phyloP scores from a whole-genome alignment of 2,113 vertebrate genomes.

The Ciconia stormi region DNA sequence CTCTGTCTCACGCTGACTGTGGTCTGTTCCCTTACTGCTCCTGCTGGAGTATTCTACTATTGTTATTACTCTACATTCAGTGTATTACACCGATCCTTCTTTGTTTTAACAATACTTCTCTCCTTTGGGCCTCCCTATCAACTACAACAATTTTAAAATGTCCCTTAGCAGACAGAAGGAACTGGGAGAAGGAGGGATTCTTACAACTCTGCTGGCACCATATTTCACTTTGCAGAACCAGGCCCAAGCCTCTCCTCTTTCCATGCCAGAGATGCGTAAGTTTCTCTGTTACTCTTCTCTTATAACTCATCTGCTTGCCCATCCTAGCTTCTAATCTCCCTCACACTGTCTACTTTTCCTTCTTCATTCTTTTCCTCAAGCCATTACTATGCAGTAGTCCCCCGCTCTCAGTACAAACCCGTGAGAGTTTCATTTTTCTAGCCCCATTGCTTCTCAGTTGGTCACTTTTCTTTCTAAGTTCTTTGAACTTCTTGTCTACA shows the following conservation, averaged over 20 bases:
- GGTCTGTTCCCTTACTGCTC: neutral
- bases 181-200: neutral
- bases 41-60: neutral
- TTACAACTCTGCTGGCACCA: neutral
- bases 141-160: neutral
- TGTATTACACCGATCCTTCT: neutral
- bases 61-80: neutral
- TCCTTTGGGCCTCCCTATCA: neutral
- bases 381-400: rapidly evolving
- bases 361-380: neutral
- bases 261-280: neutral
- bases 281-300: neutral
- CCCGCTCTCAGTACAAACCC: neutral
- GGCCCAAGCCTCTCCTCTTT: neutral
- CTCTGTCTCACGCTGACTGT: neutral
- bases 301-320: neutral
- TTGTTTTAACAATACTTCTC: neutral
- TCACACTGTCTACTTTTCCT: neutral
- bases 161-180: neutral
- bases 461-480: neutral
- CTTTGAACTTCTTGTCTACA: neutral
- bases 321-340: neutral
- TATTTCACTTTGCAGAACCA: neutral
- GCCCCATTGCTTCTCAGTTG: neutral
- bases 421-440: neutral